Percentiles rank a stretch among this genome's conserved stretches.
Conservation (phyloP, 2,888 invertebrate species). For the Watsonalla binaria region DNA sequence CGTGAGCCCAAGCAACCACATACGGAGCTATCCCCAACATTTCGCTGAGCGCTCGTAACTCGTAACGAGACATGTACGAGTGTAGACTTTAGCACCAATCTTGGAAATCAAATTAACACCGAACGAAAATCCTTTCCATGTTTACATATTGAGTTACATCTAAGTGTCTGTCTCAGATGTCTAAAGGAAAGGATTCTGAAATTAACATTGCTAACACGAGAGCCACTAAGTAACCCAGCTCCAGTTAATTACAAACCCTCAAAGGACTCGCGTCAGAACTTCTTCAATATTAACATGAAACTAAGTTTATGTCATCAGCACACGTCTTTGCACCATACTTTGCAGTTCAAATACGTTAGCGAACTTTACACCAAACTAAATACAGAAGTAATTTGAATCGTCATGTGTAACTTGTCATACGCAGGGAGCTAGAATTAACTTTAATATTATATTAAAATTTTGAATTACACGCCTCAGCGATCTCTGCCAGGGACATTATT, state of each 20-base stretch:
- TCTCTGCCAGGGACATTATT: no score
- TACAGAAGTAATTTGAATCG: constrained; percentile 22
- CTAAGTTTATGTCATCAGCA: neutral
- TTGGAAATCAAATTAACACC: no score
- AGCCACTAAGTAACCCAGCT: neutral
- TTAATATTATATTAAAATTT: constrained; percentile 6
- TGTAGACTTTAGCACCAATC: no score
- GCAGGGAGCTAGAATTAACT: constrained; percentile 11
- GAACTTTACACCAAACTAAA: constrained; percentile 15
- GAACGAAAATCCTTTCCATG: no score
- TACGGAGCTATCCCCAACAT: no score
- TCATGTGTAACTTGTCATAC: constrained; percentile 4
- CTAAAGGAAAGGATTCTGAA: neutral
- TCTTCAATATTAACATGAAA: neutral
- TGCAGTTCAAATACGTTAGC: neutral
- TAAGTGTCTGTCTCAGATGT: no score
- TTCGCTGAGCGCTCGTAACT: no score
- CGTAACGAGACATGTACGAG: no score
- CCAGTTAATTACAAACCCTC: neutral
- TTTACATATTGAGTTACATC: no score
- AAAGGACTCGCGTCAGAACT: neutral
- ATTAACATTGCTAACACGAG: neutral
- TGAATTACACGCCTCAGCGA: no score
- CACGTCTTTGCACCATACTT: neutral
- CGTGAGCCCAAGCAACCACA: no score